These are phyloP conservation scores for Sandelia bainsii DNA, from an alignment of 2,797 vertebrate genomes.

Conservation along the genomic window DNA sequence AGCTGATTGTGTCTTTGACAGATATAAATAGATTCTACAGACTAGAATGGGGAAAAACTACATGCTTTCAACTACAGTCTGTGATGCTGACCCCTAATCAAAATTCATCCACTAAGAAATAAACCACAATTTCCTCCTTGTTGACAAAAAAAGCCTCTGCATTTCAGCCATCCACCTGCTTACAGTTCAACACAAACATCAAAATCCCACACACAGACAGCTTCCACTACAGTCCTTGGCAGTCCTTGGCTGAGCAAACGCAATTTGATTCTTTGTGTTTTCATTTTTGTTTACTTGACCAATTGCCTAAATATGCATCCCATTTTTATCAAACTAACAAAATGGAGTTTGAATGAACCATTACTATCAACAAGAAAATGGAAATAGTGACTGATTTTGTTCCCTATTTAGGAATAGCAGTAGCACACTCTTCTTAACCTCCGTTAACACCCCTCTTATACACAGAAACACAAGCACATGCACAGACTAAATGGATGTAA, in stretches of 20 bases:
- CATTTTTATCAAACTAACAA: conserved; percentile 15
- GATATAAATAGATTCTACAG: conserved; percentile 37
- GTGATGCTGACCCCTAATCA: background rate
- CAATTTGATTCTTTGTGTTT: conserved; percentile 12
- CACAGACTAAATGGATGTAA: too few species aligned
- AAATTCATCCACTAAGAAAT: background rate
- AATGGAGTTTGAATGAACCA: conserved; percentile 2
- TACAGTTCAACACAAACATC: conserved; percentile 13
- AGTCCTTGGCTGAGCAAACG: conserved; percentile 3
- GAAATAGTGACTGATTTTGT: conserved; percentile 24
- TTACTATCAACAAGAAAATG: conserved; percentile 21
- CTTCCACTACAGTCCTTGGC: background rate
- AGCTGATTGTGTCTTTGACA: conserved; percentile 19
- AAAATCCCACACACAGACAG: conserved; percentile 5
- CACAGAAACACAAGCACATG: too few species aligned
- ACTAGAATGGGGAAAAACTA: background rate
- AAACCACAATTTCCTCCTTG: background rate
- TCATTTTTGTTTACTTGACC: conserved; percentile 28
- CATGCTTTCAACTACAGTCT: background rate
- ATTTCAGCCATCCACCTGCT: conserved; percentile 18
- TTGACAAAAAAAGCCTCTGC: background rate
- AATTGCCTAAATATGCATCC: conserved; percentile 24
- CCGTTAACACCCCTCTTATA: too few species aligned
- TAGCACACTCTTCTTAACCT: background rate
- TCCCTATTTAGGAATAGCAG: conserved; percentile 39